Base-by-base conservation (phyloP, 1,140 invertebrate genomes). In the Aporrectodea caliginosa region DNA sequence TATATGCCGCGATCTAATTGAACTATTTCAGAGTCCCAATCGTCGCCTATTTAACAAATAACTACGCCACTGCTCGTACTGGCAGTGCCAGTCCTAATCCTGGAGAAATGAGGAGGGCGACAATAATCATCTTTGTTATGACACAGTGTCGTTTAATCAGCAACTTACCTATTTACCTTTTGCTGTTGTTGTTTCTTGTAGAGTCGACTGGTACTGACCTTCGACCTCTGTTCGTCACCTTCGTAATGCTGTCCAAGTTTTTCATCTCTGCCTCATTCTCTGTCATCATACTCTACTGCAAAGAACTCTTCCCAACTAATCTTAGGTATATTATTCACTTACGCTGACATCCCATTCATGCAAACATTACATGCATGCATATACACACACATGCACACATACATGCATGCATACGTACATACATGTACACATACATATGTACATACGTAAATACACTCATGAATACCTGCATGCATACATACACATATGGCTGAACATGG, bases 281-380 rank as follows among this genome's bases (percentile, higher is more conserved):
- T 1, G 32, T 77, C n/a, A 77, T 68, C 22, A 14, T 29, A 2
- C 58, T 77, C 1, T 69, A 58, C 14, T n/a, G 30, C 31, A 77
- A 69, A 1, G 75, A 77, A 22, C 6, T 77, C 1, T 77, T 77
- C 75, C 75, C 75, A 33, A 77, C 75, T 0, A 77, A 77, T 32
- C 31, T 69, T n/a, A 0, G 75, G 75, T 77, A 75, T n/a, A n/a
- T n/a, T n/a, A n/a, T n/a, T n/a, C n/a, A n/a, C n/a, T n/a, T n/a
- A n/a, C 58, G 58, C 58, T 16, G 14, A 27, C 58, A 68, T 68
- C 27, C 27, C 14, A 27, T 68, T 68, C 58, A 68, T 27, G 58
- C 58, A 27, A 68, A 68, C 58, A 68, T 68, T 68, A 27, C 58
- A 68, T 68, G 27, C 58, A 68, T 68, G 27, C 58, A 68, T 68